Evolutionary conservation across 2,113 vertebrate genomes (phyloP).

Genomic region (Gracilinanus agilis): DNA sequence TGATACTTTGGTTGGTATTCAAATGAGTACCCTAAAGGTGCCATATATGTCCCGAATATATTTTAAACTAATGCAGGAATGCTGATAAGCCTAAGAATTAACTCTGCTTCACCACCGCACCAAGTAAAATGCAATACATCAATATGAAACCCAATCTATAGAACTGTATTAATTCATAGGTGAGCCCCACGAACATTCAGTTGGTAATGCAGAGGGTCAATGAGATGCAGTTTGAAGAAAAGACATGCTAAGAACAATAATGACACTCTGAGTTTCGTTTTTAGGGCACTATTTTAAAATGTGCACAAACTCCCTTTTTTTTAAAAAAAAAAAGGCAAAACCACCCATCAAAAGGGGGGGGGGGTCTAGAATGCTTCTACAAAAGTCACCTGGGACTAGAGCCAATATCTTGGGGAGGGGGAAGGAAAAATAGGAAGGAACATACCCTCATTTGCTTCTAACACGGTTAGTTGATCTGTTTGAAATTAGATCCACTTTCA

Average conservation of each 20-base stretch:
- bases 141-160: slow-evolving; percentile 10
- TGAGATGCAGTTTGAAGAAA: neutral
- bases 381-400: slow-evolving; percentile 59
- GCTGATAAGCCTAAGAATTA: neutral
- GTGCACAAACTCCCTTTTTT: slow-evolving; percentile 25
- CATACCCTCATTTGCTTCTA: slow-evolving; percentile 64
- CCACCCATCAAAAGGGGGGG: neutral
- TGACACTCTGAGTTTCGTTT: slow-evolving; percentile 24
- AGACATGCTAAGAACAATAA: slow-evolving; percentile 38
- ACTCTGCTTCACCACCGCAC: neutral
- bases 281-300: slow-evolving; percentile 48
- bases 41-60: slow-evolving; percentile 25
- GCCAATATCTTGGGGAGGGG: slow-evolving; percentile 49
- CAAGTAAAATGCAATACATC: neutral
- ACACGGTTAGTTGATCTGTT: slow-evolving; percentile 71
- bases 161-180: neutral
- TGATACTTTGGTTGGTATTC: slow-evolving; percentile 55
- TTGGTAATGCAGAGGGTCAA: neutral
- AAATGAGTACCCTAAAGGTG: slow-evolving; percentile 51
- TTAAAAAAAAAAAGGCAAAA: slow-evolving; percentile 31
- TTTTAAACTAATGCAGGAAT: neutral
- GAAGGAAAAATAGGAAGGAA: slow-evolving; percentile 66
- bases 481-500: slow-evolving; percentile 74
- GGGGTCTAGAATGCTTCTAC: neutral
- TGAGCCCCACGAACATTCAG: slow-evolving; percentile 41